phyloP scores from a whole-genome alignment of 2,888 invertebrate genomes.

The Hirtodrosophila histrioides region DNA sequence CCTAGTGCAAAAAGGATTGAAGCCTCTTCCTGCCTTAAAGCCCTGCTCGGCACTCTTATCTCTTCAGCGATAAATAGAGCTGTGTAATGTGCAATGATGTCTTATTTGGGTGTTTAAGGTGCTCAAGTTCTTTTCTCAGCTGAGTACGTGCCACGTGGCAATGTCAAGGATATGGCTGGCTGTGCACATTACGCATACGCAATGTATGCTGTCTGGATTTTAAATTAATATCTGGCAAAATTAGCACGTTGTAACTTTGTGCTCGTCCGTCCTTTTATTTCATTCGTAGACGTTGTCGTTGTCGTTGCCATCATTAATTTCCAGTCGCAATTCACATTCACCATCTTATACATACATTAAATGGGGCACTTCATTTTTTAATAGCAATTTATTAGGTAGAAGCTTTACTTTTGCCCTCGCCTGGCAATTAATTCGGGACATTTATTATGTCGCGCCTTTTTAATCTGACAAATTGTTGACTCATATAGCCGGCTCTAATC shows the following conservation, averaged over 20 bases:
- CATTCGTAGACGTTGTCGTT: constrained; percentile 1
- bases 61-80: too few species aligned
- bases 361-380: constrained; percentile 42
- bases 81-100: background rate
- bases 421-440: constrained; percentile 53
- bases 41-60: too few species aligned
- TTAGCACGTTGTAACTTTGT: constrained; percentile 22
- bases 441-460: constrained; percentile 54
- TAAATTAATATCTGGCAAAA: constrained; percentile 25
- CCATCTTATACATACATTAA: constrained; percentile 11
- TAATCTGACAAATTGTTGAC: constrained; percentile 66
- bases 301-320: constrained; percentile 40
- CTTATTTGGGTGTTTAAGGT: background rate
- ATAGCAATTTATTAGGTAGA: constrained; percentile 55
- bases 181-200: constrained; percentile 31
- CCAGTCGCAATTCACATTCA: constrained; percentile 19
- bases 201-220: constrained; percentile 2
- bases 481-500: constrained; percentile 30
- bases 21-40: too few species aligned
- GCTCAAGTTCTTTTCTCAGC: background rate
- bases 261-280: background rate
- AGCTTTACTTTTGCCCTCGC: constrained; percentile 44
- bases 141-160: constrained; percentile 9
- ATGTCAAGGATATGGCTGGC: constrained; percentile 19
- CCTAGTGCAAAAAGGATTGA: too few species aligned